A percentile compares a stretch with the other conserved stretches of the same genome.
phyloP scores from a whole-genome alignment of 2,888 invertebrate species.

The Ophion slaviceki region DNA sequence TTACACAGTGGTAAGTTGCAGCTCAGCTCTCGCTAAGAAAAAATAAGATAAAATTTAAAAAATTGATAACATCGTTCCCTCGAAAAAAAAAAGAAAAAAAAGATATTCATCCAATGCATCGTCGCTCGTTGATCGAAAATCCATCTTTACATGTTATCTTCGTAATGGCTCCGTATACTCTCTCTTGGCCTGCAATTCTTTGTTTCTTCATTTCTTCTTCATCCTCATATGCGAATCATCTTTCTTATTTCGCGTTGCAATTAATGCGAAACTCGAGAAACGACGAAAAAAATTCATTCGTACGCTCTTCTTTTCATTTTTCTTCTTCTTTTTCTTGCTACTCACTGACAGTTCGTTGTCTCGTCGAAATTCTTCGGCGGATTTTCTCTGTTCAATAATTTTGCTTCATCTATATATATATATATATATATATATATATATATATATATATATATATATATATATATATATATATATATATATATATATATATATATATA shows the following conservation, averaged over 20 bases:
- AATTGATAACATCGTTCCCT: slow-evolving; percentile 56
- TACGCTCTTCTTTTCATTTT: slow-evolving; percentile 1
- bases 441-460: slow-evolving; percentile 7
- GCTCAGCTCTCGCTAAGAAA: slow-evolving; percentile 83
- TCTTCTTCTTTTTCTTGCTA: slow-evolving; percentile 4
- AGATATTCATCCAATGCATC: slow-evolving; percentile 70
- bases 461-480: slow-evolving; percentile 24
- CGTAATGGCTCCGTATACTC: slow-evolving; percentile 69
- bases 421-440: slow-evolving; percentile 27
- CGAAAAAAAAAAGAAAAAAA: slow-evolving; percentile 54
- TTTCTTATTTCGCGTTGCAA: slow-evolving; percentile 36
- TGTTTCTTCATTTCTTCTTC: slow-evolving; percentile 45
- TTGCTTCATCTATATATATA: slow-evolving; percentile 16
- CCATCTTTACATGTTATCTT: slow-evolving; percentile 72
- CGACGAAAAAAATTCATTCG: not conserved
- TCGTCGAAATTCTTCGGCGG: slow-evolving; percentile 46
- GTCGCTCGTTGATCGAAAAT: slow-evolving; percentile 71
- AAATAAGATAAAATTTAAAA: slow-evolving; percentile 69
- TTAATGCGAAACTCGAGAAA: not conserved
- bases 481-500: slow-evolving; percentile 8
- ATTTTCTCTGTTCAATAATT: slow-evolving; percentile 36
- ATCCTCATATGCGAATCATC: slow-evolving; percentile 9
- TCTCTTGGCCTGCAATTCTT: slow-evolving; percentile 67
- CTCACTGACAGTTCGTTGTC: slow-evolving; percentile 39
- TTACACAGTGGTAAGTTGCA: slow-evolving; percentile 99